Evolutionary conservation across 1,140 invertebrate genomes (phyloP).

Genomic region (Eriosoma lanigerum): DNA sequence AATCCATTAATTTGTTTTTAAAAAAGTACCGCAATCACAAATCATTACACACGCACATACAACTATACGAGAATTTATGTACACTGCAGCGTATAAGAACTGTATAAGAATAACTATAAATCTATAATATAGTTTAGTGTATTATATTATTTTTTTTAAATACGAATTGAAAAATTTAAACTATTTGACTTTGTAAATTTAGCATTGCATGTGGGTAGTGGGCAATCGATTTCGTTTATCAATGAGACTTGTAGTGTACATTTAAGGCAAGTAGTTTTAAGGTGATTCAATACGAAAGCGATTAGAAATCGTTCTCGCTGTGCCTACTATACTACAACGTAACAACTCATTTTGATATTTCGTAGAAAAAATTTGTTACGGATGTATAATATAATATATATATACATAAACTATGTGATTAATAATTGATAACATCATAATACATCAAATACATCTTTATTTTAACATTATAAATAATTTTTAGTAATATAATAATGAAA

Average conservation of each 20-base stretch:
- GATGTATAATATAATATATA: neutral
- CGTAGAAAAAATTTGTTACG: neutral
- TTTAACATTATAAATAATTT: too few relatives aligned
- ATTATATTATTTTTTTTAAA: neutral
- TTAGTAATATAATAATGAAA: too few relatives aligned
- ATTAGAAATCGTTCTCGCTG: slow-evolving; percentile 14
- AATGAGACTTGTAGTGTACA: slow-evolving; percentile 13
- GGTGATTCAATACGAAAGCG: slow-evolving; percentile 26
- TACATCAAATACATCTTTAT: too few relatives aligned
- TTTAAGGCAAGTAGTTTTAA: slow-evolving; percentile 34
- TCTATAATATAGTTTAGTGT: neutral
- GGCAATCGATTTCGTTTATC: neutral
- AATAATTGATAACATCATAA: too few relatives aligned
- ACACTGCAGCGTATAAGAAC: too few relatives aligned
- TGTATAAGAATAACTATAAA: neutral
- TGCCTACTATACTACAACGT: neutral
- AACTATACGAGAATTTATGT: too few relatives aligned
- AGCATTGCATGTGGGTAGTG: neutral
- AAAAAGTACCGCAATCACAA: slow-evolving; percentile 11
- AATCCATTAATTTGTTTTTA: neutral
- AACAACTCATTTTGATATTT: neutral
- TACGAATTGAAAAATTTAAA: neutral
- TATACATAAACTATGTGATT: too few relatives aligned
- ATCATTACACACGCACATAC: slow-evolving; percentile 18
- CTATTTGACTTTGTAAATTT: neutral